Conservation (phyloP, 2,888 invertebrate species). For the Beris morrisii region DNA sequence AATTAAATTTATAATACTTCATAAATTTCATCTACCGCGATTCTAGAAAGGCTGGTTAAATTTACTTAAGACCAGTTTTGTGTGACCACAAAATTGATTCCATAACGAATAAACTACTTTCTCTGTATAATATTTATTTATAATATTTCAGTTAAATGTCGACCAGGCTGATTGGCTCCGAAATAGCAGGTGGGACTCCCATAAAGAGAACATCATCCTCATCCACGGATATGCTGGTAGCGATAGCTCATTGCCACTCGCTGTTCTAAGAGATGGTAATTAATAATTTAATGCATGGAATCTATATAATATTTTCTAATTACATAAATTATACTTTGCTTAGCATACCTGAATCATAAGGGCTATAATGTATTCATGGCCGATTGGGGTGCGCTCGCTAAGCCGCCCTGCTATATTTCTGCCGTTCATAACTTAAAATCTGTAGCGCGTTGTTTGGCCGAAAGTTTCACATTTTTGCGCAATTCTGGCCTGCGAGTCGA, state of each 20-base stretch:
- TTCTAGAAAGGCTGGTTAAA: too few relatives aligned
- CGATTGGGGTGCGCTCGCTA: conserved; percentile 74
- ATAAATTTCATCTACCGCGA: too few relatives aligned
- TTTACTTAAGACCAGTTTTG: too few relatives aligned
- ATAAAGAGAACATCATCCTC: conserved; percentile 69
- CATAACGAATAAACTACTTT: too few relatives aligned
- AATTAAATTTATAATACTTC: too few relatives aligned
- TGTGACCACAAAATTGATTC: too few relatives aligned
- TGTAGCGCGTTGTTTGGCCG: conserved; percentile 70
- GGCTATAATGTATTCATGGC: conserved; percentile 76
- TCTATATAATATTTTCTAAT: conserved; percentile 2
- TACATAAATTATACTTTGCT: conserved; percentile 2
- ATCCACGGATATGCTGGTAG: conserved; percentile 80
- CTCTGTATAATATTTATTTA: too few relatives aligned
- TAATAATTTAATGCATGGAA: conserved; percentile 10
- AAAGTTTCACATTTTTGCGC: conserved; percentile 64
- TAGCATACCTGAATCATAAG: conserved; percentile 72
- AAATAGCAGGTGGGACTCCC: conserved; percentile 69
- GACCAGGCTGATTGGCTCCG: conserved; percentile 72
- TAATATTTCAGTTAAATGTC: conserved; percentile 58
- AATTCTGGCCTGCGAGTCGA: conserved; percentile 67
- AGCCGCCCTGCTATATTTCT: conserved; percentile 73
- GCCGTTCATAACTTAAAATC: conserved; percentile 75
- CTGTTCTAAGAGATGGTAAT: conserved; percentile 72
- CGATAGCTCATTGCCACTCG: conserved; percentile 71